phyloP scores from a whole-genome alignment of 1,140 invertebrate species.

The Drosophila repletoides region DNA sequence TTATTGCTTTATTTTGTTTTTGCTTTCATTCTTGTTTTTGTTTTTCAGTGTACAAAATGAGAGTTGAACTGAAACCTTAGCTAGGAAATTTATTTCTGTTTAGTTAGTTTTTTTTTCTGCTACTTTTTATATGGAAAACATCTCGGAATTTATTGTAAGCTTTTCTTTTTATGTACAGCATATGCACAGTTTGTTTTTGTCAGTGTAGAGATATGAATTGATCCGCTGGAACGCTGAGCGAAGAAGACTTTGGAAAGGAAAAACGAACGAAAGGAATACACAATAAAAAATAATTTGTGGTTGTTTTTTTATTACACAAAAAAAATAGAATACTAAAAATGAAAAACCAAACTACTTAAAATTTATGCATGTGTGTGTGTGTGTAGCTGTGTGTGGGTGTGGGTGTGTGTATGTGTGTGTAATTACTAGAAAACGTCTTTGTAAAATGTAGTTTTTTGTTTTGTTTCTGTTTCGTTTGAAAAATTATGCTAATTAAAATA shows the following conservation, averaged over 20 bases:
- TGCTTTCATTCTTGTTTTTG: slow-evolving; percentile 22
- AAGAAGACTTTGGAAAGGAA: slow-evolving; percentile 23
- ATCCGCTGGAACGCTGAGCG: slow-evolving; percentile 39
- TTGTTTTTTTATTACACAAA: slow-evolving; percentile 71
- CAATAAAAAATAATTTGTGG: slow-evolving; percentile 45
- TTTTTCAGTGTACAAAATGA: slow-evolving; percentile 9
- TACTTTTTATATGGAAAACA: slow-evolving; percentile 5
- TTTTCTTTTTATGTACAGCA: slow-evolving; percentile 53
- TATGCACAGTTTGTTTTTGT: slow-evolving; percentile 26
- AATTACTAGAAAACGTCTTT: slow-evolving; percentile 78
- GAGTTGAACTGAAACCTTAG: slow-evolving; percentile 72
- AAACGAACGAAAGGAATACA: slow-evolving; percentile 1
- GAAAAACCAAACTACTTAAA: slow-evolving; percentile 76
- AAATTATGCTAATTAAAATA: slow-evolving; percentile 80
- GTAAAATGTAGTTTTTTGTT: slow-evolving; percentile 70
- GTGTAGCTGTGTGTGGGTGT: slow-evolving; percentile 21
- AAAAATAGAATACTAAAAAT: slow-evolving; percentile 73
- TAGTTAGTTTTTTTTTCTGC: background rate
- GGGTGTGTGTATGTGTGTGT: slow-evolving; percentile 31
- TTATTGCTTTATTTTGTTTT: slow-evolving; percentile 65
- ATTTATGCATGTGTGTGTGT: slow-evolving; percentile 50
- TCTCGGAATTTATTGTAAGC: slow-evolving; percentile 68
- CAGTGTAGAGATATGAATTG: slow-evolving; percentile 16
- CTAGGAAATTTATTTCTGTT: slow-evolving; percentile 58
- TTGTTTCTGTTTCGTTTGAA: slow-evolving; percentile 43